phyloP scores from a whole-genome alignment of 2,888 invertebrate species.

The Elysia crispata region DNA sequence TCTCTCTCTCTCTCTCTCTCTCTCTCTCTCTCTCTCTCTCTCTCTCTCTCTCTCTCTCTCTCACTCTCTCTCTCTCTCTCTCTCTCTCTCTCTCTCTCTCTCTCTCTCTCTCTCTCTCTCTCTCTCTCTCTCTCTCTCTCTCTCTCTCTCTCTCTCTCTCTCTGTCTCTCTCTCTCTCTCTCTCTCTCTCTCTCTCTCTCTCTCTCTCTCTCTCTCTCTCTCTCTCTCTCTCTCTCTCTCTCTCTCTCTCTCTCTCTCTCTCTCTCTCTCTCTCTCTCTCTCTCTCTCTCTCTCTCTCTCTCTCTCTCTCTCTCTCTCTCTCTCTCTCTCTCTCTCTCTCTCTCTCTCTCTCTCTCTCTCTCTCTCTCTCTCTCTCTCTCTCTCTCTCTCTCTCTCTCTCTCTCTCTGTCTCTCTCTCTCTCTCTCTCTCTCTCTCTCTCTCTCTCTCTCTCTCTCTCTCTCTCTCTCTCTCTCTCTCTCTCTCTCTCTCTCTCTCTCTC shows the following conservation, averaged over 20 bases:
- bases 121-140: conserved; percentile 40
- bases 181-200: background rate
- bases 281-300: conserved; percentile 47
- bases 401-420: conserved; percentile 63
- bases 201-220: background rate
- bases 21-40: background rate
- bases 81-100: background rate
- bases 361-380: conserved; percentile 55
- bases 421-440: conserved; percentile 56
- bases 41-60: background rate
- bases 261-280: conserved; percentile 41
- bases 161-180: background rate
- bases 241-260: background rate
- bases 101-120: conserved; percentile 25
- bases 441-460: background rate
- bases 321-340: conserved; percentile 29
- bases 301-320: conserved; percentile 25
- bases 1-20: background rate
- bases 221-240: background rate
- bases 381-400: conserved; percentile 65
- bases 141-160: conserved; percentile 42
- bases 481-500: conserved; percentile 64
- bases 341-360: conserved; percentile 36
- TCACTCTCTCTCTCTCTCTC: background rate
- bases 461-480: background rate